These are phyloP conservation scores for Epinotia bilunana DNA, from an alignment of 2,888 invertebrate species.

Conservation along the genomic window DNA sequence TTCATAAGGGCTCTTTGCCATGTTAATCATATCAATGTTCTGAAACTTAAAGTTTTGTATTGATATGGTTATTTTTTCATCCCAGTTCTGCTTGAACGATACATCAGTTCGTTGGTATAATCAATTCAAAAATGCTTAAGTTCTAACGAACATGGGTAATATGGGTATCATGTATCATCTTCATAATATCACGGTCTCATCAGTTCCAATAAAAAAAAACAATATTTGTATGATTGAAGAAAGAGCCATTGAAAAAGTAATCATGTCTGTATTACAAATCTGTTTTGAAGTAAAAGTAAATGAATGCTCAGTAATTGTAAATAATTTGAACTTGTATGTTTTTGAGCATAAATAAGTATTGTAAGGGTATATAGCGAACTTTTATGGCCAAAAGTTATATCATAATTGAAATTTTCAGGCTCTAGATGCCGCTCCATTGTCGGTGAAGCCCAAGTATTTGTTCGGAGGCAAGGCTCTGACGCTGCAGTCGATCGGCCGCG, in stretches of 20 bases:
- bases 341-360: slow-evolving; percentile 21
- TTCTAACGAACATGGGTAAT: slow-evolving; percentile 31
- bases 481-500: slow-evolving; percentile 88
- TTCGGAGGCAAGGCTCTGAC: slow-evolving; percentile 88
- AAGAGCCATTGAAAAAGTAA: slow-evolving; percentile 57
- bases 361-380: slow-evolving; percentile 34
- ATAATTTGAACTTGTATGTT: slow-evolving; percentile 41
- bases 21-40: slow-evolving; percentile 68
- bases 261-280: slow-evolving; percentile 53
- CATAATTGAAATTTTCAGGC: slow-evolving; percentile 70
- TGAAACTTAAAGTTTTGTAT: slow-evolving; percentile 56
- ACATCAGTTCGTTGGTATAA: slow-evolving; percentile 15
- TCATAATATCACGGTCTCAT: slow-evolving; percentile 19
- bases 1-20: slow-evolving; percentile 80
- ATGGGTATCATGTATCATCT: slow-evolving; percentile 9
- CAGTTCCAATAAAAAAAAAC: slow-evolving; percentile 1
- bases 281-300: slow-evolving; percentile 22
- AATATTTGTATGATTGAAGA: background rate
- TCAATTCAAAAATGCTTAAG: slow-evolving; percentile 29
- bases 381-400: slow-evolving; percentile 56
- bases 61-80: slow-evolving; percentile 73
- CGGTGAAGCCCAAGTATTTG: slow-evolving; percentile 83
- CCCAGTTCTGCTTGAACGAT: slow-evolving; percentile 25
- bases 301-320: background rate
- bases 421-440: slow-evolving; percentile 74